phyloP scores from a whole-genome alignment of 2,888 invertebrate species.

The Molorchus minor region DNA sequence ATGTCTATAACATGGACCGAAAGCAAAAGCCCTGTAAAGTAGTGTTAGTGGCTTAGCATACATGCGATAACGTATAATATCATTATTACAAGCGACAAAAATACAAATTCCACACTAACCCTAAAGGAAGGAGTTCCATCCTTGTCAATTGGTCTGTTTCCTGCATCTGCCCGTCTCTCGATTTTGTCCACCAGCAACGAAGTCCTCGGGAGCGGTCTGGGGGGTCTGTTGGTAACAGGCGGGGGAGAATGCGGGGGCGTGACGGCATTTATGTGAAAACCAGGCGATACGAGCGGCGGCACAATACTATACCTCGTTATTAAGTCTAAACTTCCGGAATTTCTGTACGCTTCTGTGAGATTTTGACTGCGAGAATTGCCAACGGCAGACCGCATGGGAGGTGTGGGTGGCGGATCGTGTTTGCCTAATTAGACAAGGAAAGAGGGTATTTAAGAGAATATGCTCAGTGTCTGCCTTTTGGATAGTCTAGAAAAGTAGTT shows the following conservation, averaged over 20 bases:
- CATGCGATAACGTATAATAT: no score
- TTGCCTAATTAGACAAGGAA: slow-evolving; percentile 8
- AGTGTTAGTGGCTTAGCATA: no score
- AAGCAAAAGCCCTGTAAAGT: no score
- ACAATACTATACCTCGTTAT: slow-evolving; percentile 45
- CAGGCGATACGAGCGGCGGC: slow-evolving; percentile 40
- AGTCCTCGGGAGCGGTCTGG: slow-evolving; percentile 40
- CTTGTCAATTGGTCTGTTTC: slow-evolving; percentile 11
- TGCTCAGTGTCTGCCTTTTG: no score
- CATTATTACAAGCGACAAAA: not conserved
- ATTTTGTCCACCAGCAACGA: slow-evolving; percentile 26
- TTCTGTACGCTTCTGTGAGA: slow-evolving; percentile 31
- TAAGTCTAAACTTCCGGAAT: slow-evolving; percentile 45
- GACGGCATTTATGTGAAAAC: slow-evolving; percentile 38
- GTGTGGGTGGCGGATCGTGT: slow-evolving; percentile 9
- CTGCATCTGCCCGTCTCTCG: slow-evolving; percentile 15
- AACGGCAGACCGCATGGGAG: not conserved
- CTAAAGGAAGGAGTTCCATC: slow-evolving; percentile 4
- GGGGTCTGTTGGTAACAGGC: slow-evolving; percentile 33
- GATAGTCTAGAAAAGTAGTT: no score
- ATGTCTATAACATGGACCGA: no score
- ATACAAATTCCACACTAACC: slow-evolving; percentile 35
- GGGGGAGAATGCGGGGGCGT: slow-evolving; percentile 34
- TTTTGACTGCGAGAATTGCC: slow-evolving; percentile 13
- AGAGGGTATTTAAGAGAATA: slow-evolving; percentile 6